Percentiles rank a stretch among this genome's conserved stretches.
These are phyloP conservation scores for Eudemis profundana DNA, from an alignment of 2,888 invertebrate genomes.

Conservation along the genomic window DNA sequence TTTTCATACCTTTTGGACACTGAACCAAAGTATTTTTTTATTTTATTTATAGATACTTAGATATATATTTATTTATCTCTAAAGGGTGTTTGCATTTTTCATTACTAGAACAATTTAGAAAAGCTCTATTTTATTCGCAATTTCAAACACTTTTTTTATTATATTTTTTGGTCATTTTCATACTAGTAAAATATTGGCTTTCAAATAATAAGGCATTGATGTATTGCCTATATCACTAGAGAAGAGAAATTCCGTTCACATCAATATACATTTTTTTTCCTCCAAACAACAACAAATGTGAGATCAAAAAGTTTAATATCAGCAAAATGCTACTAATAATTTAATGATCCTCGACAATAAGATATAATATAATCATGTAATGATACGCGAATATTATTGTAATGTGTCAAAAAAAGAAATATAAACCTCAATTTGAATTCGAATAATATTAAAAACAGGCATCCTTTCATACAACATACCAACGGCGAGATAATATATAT, in stretches of 20 bases:
- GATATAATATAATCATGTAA: conserved; percentile 40
- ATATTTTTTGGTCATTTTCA: conserved; percentile 74
- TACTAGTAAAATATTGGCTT: conserved; percentile 61
- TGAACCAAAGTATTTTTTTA: conserved; percentile 66
- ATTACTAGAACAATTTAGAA: conserved; percentile 66
- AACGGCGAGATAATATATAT: conserved; percentile 69
- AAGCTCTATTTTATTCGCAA: conserved; percentile 67
- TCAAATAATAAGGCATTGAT: conserved; percentile 66
- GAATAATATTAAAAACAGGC: conserved; percentile 82
- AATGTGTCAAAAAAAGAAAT: conserved; percentile 53
- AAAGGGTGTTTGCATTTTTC: conserved; percentile 60
- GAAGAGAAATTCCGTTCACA: conserved; percentile 62
- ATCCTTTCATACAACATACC: conserved; percentile 62
- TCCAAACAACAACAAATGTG: conserved; percentile 68
- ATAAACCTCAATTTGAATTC: conserved; percentile 63
- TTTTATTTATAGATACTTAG: conserved; percentile 50
- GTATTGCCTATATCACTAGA: conserved; percentile 62
- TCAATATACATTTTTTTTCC: conserved; percentile 48
- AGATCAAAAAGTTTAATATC: conserved; percentile 75
- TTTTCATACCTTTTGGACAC: conserved; percentile 71
- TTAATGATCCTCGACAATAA: conserved; percentile 45
- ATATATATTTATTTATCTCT: conserved; percentile 50
- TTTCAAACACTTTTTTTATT: conserved; percentile 59
- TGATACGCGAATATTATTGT: conserved; percentile 45
- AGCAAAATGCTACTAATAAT: conserved; percentile 53